Conservation (phyloP, 2,888 invertebrate species). For the Iphiclides podalirius region DNA sequence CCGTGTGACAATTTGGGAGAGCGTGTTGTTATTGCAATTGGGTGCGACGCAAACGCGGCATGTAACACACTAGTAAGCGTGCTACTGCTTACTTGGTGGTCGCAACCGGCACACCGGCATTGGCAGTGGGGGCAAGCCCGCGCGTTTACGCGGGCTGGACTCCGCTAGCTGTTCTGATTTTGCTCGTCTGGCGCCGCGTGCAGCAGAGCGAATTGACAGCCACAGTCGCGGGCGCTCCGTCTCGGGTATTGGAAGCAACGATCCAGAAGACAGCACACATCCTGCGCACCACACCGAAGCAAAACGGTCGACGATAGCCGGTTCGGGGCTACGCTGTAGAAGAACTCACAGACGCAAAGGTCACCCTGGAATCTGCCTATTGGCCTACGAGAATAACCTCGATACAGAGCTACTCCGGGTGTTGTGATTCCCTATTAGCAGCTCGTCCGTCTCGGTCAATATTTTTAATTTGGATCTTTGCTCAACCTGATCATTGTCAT, state of each 20-base stretch:
- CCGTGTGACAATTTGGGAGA: conserved; percentile 26
- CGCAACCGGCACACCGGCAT: conserved; percentile 72
- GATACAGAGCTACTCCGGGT: too few relatives aligned
- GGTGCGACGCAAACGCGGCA: conserved; percentile 34
- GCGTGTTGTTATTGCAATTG: conserved; percentile 32
- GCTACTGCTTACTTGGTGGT: conserved; percentile 76
- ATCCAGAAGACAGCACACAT: conserved; percentile 93
- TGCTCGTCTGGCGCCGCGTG: conserved; percentile 88
- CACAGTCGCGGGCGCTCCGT: conserved; percentile 90
- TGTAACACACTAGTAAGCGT: conserved; percentile 40
- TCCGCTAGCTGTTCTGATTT: conserved; percentile 79
- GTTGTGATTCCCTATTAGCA: too few relatives aligned
- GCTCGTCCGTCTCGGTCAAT: too few relatives aligned
- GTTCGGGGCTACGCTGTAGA: too few relatives aligned
- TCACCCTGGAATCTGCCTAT: too few relatives aligned
- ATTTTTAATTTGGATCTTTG: too few relatives aligned
- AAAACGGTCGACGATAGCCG: conserved; percentile 8
- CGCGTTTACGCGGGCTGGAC: conserved; percentile 68
- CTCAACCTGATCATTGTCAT: too few relatives aligned
- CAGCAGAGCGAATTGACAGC: conserved; percentile 93
- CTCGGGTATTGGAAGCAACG: conserved; percentile 93
- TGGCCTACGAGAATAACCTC: too few relatives aligned
- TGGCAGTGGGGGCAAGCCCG: conserved; percentile 74
- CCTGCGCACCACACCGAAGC: conserved; percentile 81
- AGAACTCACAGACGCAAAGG: too few relatives aligned